Evolutionary conservation across 2,797 vertebrate genomes (phyloP), one percentile per base, ranked within the genome.

Genomic region (Diplodus sargus): DNA sequence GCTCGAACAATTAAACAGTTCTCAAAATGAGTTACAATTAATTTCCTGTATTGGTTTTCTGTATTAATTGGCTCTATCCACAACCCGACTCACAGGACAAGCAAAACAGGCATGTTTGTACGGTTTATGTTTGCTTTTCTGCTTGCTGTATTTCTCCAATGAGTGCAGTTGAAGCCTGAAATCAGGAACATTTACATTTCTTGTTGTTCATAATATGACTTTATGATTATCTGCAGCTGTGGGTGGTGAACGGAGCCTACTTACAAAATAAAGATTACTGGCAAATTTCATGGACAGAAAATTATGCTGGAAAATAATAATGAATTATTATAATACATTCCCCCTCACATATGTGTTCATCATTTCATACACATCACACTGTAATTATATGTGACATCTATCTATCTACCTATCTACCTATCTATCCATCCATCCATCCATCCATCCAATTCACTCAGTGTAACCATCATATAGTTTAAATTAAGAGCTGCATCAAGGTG

Each of bases 311-410:
- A 8, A 66, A 43, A 54, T 45, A 30, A 62, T 25, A 12, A 62
- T 17, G 1, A 30, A 74, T 39, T 39, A 39, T 43, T 53, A 30
- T 4, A 39, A 56, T 18, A 7, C 1, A 28, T 61, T 49, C 54
- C 17, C 28, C 3, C 39, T 51, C 28, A 18, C 22, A 53, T 43
- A 25, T 17, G 80, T 83, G 82, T 82, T 61, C 56, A 79, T 85
- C 48, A 73, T 77, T 68, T 86, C 75, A 80, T 81, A 75, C 69
- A 53, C 45, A 51, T 69, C 69, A 77, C 13, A 18, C 43, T 58
- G 51, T 58, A 73, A 84, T 82, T 82, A 74, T 22, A 73, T 28
- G 72, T 52, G 59, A 63, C 15, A 70, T n/a, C n/a, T n/a, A n/a
- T n/a, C n/a, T n/a, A n/a, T n/a, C n/a, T n/a, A n/a, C n/a, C n/a